Evolutionary conservation across 2,113 vertebrate species (phyloP).

Genomic region (Crotalus tigris): DNA sequence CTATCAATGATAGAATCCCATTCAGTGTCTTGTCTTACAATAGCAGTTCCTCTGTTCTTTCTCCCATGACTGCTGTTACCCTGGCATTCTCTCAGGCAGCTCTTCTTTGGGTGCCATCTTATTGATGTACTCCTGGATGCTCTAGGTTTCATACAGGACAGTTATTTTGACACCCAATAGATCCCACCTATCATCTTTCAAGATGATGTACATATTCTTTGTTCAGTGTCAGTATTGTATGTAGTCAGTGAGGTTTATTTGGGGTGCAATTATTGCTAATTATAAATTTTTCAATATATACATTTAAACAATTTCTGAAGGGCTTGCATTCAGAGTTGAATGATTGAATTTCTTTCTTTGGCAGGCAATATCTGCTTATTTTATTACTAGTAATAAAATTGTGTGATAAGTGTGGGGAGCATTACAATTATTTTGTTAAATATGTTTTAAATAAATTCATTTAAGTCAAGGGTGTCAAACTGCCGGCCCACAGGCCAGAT

Average conservation of each 20-base stretch:
- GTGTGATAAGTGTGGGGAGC: neutral
- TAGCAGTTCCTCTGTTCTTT: neutral
- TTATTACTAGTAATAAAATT: neutral
- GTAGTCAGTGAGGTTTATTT: neutral
- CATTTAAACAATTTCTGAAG: neutral
- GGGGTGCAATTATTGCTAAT: neutral
- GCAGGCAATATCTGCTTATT: neutral
- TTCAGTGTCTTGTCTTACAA: neutral
- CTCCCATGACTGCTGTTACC: neutral
- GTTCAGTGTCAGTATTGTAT: neutral
- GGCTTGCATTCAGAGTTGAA: neutral
- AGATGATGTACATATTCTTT: neutral
- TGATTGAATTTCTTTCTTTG: neutral
- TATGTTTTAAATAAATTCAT: neutral
- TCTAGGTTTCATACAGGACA: neutral
- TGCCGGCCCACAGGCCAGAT: no score
- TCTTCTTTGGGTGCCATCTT: neutral
- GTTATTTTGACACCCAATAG: neutral
- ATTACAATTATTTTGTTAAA: neutral
- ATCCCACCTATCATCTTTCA: neutral
- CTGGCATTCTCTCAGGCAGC: neutral
- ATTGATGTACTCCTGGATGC: neutral
- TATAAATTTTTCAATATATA: neutral
- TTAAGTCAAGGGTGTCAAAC: neutral
- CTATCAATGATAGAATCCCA: neutral